Conservation (phyloP, 1,140 invertebrate genomes). For the Cecropterus lyciades region DNA sequence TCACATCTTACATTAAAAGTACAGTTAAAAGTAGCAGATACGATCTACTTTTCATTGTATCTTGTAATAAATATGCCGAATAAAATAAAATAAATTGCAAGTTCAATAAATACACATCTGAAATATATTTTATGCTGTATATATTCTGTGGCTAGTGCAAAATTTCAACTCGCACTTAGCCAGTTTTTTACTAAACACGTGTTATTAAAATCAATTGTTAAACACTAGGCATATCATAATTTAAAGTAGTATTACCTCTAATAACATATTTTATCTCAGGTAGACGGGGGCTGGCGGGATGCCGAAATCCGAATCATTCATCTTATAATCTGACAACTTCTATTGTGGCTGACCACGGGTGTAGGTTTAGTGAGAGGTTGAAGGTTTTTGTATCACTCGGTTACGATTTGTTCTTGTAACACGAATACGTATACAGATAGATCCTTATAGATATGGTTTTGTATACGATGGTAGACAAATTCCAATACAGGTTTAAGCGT, state of each 20-base stretch:
- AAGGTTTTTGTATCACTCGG: conserved; percentile 48
- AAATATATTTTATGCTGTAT: too few species aligned
- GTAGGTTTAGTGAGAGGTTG: conserved; percentile 55
- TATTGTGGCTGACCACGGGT: conserved; percentile 61
- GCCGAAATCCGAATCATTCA: conserved; percentile 71
- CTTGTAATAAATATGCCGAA: too few species aligned
- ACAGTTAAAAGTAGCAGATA: too few species aligned
- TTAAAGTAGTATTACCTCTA: conserved; percentile 32
- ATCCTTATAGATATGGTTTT: conserved; percentile 46
- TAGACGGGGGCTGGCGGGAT: conserved; percentile 49
- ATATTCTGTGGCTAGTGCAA: too few species aligned
- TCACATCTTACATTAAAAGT: too few species aligned
- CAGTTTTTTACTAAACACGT: conserved; percentile 5
- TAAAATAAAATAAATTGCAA: too few species aligned
- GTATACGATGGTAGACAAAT: conserved; percentile 37
- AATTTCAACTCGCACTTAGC: too few species aligned
- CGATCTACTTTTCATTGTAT: too few species aligned
- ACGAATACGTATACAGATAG: conserved; percentile 38
- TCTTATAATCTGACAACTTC: conserved; percentile 77
- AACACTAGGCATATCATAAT: conserved; percentile 16
- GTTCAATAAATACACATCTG: too few species aligned
- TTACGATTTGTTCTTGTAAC: conserved; percentile 43
- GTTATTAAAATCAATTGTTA: conserved; percentile 18
- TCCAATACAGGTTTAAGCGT: conserved; percentile 10
- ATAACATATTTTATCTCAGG: conserved; percentile 54